Conservation (phyloP, 2,113 vertebrate genomes). For the Larimichthys polyactis region DNA sequence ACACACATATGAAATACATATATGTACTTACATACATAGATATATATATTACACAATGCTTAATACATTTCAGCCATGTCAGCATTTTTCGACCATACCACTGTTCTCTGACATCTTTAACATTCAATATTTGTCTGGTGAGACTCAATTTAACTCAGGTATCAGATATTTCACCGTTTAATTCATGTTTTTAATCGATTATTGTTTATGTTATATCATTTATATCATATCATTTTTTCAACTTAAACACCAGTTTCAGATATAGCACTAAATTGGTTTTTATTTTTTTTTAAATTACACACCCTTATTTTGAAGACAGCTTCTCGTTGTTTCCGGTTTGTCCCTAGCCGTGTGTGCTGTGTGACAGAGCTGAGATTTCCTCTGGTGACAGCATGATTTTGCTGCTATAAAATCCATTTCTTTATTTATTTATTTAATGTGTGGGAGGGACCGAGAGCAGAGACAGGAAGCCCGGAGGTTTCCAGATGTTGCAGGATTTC, state of each 20-base stretch:
- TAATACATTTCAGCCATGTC: not conserved
- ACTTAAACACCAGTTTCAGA: not conserved
- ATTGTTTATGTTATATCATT: not conserved
- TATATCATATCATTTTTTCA: no score
- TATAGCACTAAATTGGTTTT: no score
- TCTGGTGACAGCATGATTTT: slow-evolving; percentile 25
- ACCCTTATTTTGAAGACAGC: slow-evolving; percentile 15
- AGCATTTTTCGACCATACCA: not conserved
- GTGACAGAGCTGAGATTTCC: slow-evolving; percentile 37
- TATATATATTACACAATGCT: not conserved
- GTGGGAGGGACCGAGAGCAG: not conserved
- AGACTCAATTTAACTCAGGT: not conserved
- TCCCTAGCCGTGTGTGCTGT: not conserved
- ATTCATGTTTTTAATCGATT: not conserved
- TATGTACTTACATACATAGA: not conserved
- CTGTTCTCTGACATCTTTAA: not conserved
- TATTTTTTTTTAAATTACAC: not conserved
- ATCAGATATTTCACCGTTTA: not conserved
- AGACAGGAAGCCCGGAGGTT: slow-evolving; percentile 36
- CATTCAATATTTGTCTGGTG: not conserved
- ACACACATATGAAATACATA: not conserved
- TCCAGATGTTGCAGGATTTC: slow-evolving; percentile 61
- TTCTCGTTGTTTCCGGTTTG: slow-evolving; percentile 23
- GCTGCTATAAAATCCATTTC: slow-evolving; percentile 38
- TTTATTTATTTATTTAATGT: slow-evolving; percentile 49